Conservation (phyloP, 2,113 vertebrate species). For the Galeopterus variegatus region DNA sequence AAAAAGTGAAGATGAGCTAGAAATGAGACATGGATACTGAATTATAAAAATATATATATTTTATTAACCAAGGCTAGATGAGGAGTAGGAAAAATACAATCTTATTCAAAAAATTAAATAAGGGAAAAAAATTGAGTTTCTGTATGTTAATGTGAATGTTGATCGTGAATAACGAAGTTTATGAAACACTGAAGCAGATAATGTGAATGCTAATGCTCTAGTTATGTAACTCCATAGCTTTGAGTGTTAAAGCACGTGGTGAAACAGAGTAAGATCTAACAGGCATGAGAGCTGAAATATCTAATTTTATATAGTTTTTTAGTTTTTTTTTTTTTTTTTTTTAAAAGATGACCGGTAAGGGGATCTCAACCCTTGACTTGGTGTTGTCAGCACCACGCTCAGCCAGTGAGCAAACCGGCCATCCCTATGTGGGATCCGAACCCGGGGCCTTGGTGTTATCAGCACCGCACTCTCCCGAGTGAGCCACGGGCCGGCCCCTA, state of each 20-base stretch:
- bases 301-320: neutral
- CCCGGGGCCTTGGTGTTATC: too few species aligned
- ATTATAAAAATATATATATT: neutral
- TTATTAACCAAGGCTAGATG: neutral
- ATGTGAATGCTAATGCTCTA: neutral
- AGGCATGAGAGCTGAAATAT: neutral
- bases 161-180: neutral
- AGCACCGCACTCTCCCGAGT: too few species aligned
- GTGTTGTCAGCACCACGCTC: too few species aligned
- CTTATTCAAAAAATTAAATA: neutral
- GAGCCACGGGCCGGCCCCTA: too few species aligned
- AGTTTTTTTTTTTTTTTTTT: too few species aligned
- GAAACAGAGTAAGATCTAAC: neutral
- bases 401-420: too few species aligned
- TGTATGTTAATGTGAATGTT: neutral
- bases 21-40: neutral
- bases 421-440: too few species aligned
- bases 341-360: too few species aligned
- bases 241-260: neutral
- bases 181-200: neutral
- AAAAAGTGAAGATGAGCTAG: neutral
- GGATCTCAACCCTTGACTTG: too few species aligned
- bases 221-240: neutral
- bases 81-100: neutral
- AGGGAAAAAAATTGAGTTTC: neutral